Conservation (phyloP, 2,888 invertebrate genomes). For the Acleris literana region DNA sequence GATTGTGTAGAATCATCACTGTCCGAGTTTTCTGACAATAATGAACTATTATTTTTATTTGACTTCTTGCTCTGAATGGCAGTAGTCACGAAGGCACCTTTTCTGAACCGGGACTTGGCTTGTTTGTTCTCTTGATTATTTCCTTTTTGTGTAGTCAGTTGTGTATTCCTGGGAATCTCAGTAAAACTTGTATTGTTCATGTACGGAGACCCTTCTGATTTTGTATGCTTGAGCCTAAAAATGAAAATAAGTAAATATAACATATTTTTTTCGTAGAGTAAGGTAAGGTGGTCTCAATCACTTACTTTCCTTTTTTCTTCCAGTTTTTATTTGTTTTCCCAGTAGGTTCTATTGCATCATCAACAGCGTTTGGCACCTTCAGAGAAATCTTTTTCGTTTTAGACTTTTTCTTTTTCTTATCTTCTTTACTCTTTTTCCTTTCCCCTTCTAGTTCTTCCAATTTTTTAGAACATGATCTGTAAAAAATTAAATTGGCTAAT, state of each 20-base stretch:
- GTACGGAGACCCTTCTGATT: slow-evolving; percentile 66
- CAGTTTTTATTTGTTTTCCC: slow-evolving; percentile 66
- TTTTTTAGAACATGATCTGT: slow-evolving; percentile 87
- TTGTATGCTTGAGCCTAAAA: slow-evolving; percentile 72
- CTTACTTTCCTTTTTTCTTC: slow-evolving; percentile 81
- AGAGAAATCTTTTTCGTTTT: slow-evolving; percentile 72
- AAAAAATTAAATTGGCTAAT: not conserved
- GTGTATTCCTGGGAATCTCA: slow-evolving; percentile 69
- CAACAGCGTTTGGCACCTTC: slow-evolving; percentile 71
- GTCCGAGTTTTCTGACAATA: slow-evolving; percentile 70
- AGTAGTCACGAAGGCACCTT: slow-evolving; percentile 84
- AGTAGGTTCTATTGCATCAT: slow-evolving; percentile 67
- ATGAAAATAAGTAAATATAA: slow-evolving; percentile 20
- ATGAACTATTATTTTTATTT: slow-evolving; percentile 50
- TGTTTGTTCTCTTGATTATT: slow-evolving; percentile 56
- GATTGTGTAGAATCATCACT: slow-evolving; percentile 73
- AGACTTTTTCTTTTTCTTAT: slow-evolving; percentile 77
- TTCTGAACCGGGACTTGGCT: slow-evolving; percentile 81
- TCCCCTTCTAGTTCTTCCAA: slow-evolving; percentile 79
- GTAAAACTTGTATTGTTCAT: slow-evolving; percentile 74
- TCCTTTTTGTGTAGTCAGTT: slow-evolving; percentile 51
- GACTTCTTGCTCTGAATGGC: slow-evolving; percentile 76
- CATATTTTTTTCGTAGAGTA: not conserved
- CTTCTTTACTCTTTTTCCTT: slow-evolving; percentile 66
- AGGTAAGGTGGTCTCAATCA: slow-evolving; percentile 34